phyloP scores from a whole-genome alignment of 1,140 invertebrate genomes.

The Trichonephila inaurata region DNA sequence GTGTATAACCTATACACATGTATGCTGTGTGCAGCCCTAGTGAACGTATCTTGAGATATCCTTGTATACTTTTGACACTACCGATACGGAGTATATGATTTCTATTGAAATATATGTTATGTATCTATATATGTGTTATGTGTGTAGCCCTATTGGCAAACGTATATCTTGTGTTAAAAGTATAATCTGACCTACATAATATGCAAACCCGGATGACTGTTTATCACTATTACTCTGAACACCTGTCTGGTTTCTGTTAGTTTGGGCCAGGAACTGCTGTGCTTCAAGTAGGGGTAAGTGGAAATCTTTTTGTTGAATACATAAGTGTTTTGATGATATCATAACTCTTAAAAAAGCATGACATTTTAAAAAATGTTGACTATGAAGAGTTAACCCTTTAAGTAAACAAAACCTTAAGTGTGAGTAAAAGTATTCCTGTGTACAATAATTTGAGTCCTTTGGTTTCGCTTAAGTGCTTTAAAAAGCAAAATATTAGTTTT shows the following conservation, averaged over 20 bases:
- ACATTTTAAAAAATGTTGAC: background rate
- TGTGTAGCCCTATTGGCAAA: background rate
- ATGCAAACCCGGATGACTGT: slow-evolving; percentile 34
- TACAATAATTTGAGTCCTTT: too few relatives aligned
- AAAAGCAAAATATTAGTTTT: too few relatives aligned
- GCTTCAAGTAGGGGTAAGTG: slow-evolving; percentile 62
- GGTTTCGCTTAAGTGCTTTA: too few relatives aligned
- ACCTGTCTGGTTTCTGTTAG: slow-evolving; percentile 46
- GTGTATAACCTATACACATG: background rate
- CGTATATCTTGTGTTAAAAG: background rate
- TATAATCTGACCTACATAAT: background rate
- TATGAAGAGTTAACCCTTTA: too few relatives aligned
- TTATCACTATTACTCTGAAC: slow-evolving; percentile 34
- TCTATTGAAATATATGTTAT: background rate
- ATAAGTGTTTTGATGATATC: background rate
- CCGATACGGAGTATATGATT: too few relatives aligned
- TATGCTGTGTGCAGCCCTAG: too few relatives aligned
- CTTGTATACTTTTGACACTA: too few relatives aligned
- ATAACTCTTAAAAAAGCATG: background rate
- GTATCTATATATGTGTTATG: background rate
- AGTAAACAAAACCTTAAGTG: too few relatives aligned
- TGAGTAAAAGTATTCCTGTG: too few relatives aligned
- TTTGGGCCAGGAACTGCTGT: slow-evolving; percentile 54
- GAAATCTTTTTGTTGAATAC: background rate
- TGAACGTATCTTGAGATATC: too few relatives aligned